Base-by-base conservation (phyloP, 2,113 vertebrate species). In the Dryoscopus gambensis region DNA sequence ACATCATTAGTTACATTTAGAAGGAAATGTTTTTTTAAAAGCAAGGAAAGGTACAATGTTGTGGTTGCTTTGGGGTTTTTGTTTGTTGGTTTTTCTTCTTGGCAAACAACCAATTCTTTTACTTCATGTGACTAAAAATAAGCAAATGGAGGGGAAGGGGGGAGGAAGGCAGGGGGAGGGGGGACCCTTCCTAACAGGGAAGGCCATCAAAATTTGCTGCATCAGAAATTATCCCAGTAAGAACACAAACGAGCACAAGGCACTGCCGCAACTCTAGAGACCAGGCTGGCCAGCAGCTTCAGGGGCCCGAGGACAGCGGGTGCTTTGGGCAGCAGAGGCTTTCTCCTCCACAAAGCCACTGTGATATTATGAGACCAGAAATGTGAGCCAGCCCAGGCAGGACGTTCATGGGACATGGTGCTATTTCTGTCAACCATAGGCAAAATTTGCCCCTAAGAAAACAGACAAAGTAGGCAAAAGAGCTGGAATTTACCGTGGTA, bases 51-150 rank as follows among this genome's bases (percentile, higher is more conserved):
- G 84, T 92, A 95, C 65, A 86, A 31, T 37, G 47, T 65, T 57
- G 37, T 64, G 55, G 79, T 73, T 84, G 87, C 76, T 90, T 59
- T 5, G 6, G 76, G 59, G 22, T 1, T 80, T 93, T 80, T 85
- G 53, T 87, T 95, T 91, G 52, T 95, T 89, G 22, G 17, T n/a
- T 75, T 76, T 83, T 55, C 59, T 59, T 74, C 57, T 39, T 96
- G 93, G 87, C 89, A 94, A 79, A 65, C 40, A 62, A 52, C 60
- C 87, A 88, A 60, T 86, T 95, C 19, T 84, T 88, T 80, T 63
- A 71, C 70, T 90, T 94, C 79, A 89, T 82, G 53, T 37, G 49
- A 80, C 88, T 88, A 57, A 86, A 95, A 95, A 93, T 77, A 95
- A 95, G 75, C 63, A 88, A 92, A 84, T 4, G 31, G 3, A 12